Conservation (phyloP, 92 coral and sea anemone species). For the Phenganax marumi region DNA sequence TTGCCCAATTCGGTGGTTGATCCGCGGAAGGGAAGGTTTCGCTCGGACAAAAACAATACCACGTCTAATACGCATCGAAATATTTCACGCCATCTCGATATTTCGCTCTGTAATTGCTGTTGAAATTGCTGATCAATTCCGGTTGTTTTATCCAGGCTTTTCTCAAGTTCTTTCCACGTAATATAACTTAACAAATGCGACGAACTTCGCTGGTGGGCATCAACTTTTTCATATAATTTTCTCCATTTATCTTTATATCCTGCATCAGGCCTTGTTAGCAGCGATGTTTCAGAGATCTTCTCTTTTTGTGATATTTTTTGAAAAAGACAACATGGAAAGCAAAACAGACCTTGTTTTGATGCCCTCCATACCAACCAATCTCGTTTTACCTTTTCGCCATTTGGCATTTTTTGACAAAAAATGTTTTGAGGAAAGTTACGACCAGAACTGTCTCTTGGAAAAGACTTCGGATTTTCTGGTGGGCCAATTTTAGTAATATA, state of each 20-base stretch:
- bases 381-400: conserved; percentile 20
- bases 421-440: conserved; percentile 7
- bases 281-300: background rate
- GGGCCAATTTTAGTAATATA: background rate
- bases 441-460: conserved; percentile 1
- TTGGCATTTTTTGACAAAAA: conserved; percentile 18
- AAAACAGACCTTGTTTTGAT: conserved; percentile 25
- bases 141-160: background rate
- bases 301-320: background rate
- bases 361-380: conserved; percentile 37
- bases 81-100: conserved; percentile 18
- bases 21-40: conserved; percentile 34
- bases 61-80: conserved; percentile 31
- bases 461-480: background rate
- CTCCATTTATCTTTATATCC: conserved; percentile 30
- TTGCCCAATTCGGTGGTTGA: conserved; percentile 9
- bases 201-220: conserved; percentile 29
- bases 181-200: conserved; percentile 26
- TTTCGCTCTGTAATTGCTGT: conserved; percentile 1
- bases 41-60: conserved; percentile 24
- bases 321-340: conserved; percentile 40
- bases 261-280: conserved; percentile 11
- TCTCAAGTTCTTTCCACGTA: conserved; percentile 26
- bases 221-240: conserved; percentile 30
- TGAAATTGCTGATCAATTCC: conserved; percentile 29